A percentile compares a stretch with the other conserved stretches of the same genome.
Evolutionary conservation across 1,140 invertebrate genomes (phyloP).

Genomic region (Lethrus apterus): DNA sequence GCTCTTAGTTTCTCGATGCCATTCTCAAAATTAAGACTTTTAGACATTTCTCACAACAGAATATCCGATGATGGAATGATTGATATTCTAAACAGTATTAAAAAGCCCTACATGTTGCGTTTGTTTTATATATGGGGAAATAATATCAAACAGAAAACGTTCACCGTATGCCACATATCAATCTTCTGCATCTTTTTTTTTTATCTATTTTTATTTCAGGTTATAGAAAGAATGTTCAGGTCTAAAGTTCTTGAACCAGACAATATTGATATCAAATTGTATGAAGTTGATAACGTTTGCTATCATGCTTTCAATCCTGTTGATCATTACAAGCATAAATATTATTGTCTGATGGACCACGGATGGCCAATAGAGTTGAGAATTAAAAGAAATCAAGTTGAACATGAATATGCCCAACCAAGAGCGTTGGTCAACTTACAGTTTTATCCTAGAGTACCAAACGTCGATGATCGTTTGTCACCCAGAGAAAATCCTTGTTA

Average conservation of each 20-base stretch:
- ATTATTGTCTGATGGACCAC: conserved; percentile 29
- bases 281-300: conserved; percentile 44
- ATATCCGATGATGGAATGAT: conserved; percentile 44
- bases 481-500: background rate
- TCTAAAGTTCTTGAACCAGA: conserved; percentile 45
- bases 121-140: conserved; percentile 52
- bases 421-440: conserved; percentile 23
- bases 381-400: conserved; percentile 30
- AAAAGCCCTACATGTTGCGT: conserved; percentile 44
- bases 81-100: conserved; percentile 47
- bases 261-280: conserved; percentile 48
- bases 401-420: conserved; percentile 17
- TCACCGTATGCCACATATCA: conserved; percentile 2
- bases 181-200: background rate
- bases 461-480: conserved; percentile 18
- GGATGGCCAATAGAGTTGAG: conserved; percentile 29
- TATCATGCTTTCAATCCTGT: conserved; percentile 45
- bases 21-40: conserved; percentile 45
- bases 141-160: conserved; percentile 25
- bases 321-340: conserved; percentile 32
- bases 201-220: conserved; percentile 24
- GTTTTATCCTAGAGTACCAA: conserved; percentile 27
- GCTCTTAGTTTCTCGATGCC: conserved; percentile 46
- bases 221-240: conserved; percentile 45
- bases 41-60: conserved; percentile 49